These are phyloP conservation scores for Xanthorhoe designata DNA, from an alignment of 2,888 invertebrate species.

Conservation along the genomic window DNA sequence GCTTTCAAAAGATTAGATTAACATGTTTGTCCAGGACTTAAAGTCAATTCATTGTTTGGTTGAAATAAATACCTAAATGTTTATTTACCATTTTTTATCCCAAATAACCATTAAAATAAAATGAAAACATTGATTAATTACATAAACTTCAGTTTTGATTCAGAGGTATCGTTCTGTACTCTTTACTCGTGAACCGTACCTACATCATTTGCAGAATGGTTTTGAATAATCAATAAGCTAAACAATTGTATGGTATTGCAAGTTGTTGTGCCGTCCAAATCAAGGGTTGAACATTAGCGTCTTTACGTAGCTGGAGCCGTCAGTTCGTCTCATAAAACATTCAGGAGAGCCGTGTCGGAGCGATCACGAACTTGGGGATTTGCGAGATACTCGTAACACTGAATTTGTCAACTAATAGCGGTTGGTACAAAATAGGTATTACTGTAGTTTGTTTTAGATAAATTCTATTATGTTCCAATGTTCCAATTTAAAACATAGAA, in stretches of 20 bases:
- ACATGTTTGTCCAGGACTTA: slow-evolving; percentile 23
- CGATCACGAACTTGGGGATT: slow-evolving; percentile 49
- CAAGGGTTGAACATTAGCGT: slow-evolving; percentile 66
- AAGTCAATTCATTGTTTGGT: not conserved
- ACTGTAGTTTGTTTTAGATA: not conserved
- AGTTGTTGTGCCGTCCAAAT: slow-evolving; percentile 51
- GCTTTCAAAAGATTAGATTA: slow-evolving; percentile 32
- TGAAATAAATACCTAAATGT: too few relatives aligned
- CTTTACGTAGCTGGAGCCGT: slow-evolving; percentile 51
- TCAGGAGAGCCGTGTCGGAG: slow-evolving; percentile 50
- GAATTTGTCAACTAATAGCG: slow-evolving; percentile 8
- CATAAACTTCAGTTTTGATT: too few relatives aligned
- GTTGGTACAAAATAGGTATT: not conserved
- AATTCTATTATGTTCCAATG: too few relatives aligned
- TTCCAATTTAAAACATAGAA: too few relatives aligned
- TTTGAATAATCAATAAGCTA: slow-evolving; percentile 20
- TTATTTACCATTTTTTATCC: too few relatives aligned
- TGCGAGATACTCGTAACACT: slow-evolving; percentile 38
- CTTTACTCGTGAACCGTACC: not conserved
- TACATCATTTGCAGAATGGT: slow-evolving; percentile 4
- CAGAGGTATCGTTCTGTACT: not conserved
- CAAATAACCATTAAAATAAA: too few relatives aligned
- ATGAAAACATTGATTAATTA: not conserved
- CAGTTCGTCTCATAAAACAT: slow-evolving; percentile 65
- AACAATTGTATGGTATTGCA: slow-evolving; percentile 27